These are phyloP conservation scores for Megaustenia siamemsis DNA, from an alignment of 2,888 invertebrate species.

Conservation along the genomic window DNA sequence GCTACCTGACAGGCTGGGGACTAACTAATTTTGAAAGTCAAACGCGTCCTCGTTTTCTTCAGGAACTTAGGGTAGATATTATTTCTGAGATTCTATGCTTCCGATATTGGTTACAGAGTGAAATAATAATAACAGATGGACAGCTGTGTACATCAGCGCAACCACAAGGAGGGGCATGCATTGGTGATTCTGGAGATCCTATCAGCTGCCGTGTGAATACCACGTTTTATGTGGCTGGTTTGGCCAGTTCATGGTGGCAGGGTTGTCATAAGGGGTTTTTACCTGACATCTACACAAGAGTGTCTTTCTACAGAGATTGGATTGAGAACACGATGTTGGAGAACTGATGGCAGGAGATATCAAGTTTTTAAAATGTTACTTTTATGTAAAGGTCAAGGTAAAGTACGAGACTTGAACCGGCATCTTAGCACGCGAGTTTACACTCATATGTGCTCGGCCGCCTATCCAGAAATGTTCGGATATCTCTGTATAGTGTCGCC, in stretches of 20 bases:
- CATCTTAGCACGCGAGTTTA: no score
- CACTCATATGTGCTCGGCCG: no score
- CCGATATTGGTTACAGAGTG: neutral
- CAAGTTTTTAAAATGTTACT: no score
- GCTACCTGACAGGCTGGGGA: constrained; percentile 36
- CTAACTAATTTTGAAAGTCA: neutral
- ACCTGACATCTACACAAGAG: neutral
- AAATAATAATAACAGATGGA: neutral
- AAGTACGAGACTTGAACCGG: no score
- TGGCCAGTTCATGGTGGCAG: neutral
- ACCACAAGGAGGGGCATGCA: neutral
- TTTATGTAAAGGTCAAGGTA: no score
- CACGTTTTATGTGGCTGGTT: neutral
- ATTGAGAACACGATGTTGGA: neutral
- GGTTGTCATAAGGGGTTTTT: neutral
- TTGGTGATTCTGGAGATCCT: constrained; percentile 19
- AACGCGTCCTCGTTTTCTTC: neutral
- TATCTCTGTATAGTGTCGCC: no score
- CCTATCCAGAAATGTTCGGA: no score
- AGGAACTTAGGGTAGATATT: neutral
- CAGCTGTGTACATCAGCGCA: neutral
- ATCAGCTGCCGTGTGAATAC: neutral
- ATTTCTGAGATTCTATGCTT: neutral
- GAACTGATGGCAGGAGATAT: no score
- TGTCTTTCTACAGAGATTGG: constrained; percentile 10